Base-by-base conservation (phyloP, 1,140 invertebrate genomes). In the Harlomillsia oculata region DNA sequence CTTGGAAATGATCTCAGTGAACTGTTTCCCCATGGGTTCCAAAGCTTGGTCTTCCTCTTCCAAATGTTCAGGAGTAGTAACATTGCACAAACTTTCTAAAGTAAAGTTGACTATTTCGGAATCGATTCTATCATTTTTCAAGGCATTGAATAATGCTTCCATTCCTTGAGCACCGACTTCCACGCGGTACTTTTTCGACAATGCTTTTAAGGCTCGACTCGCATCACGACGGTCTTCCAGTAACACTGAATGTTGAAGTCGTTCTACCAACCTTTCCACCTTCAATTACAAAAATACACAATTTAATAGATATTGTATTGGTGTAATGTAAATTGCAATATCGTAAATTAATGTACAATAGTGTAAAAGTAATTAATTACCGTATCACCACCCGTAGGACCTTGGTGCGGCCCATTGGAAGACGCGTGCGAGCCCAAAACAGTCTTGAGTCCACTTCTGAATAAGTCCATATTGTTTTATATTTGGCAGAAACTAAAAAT, bases 1-100 rank as follows among this genome's bases (percentile, higher is more conserved):
- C 72, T 98, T 97, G 6, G 97, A 86, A 69, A 97, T 96, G 76
- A 98, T 97, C 77, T 99, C 96, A 5, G 96, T 96, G 69, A 99
- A 98, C 69, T 97, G 90, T 69, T 89, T 87, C 9, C 95, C 94
- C 44, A 85, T 70, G 56, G 54, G 30, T n/a, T 59, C 25, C 29
- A 52, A 36, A 13, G 29, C 77, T 45, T 81, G 78, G 72, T 81
- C 80, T 75, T 89, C 86, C 71, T 89, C 86, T 26, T 89, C 84
- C 67, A 88, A 85, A 32, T 81, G 77, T 69, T 90, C 84, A 65
- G 84, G 82, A 18, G 82, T 84, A 56, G 91, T 90, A 51, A 98
- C 80, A 73, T 94, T 91, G 68, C 85, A 87, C 1, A 99, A 74
- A 2, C 91, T 88, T 67, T 98, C 94, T 18, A 99, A 72, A 4